Percentiles rank a stretch among this genome's conserved stretches.
Evolutionary conservation across 2,113 vertebrate species (phyloP).

Genomic region (Lota lota): DNA sequence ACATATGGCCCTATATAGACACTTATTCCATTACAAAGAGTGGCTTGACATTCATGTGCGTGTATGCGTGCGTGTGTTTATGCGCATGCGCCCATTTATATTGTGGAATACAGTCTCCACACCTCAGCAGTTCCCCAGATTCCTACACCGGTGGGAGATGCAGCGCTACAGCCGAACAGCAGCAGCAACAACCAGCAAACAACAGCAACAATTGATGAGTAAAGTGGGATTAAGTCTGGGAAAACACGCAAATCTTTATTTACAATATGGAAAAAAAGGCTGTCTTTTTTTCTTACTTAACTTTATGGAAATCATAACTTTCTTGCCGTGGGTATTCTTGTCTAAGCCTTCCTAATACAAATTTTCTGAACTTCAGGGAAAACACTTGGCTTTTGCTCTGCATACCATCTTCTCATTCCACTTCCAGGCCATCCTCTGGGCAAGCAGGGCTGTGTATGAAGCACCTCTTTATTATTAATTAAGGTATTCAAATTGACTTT

Average conservation of each 20-base stretch:
- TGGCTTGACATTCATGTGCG: slow-evolving; percentile 37
- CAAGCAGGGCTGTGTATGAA: slow-evolving; percentile 13
- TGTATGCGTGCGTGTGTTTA: slow-evolving; percentile 9
- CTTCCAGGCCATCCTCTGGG: slow-evolving; percentile 40
- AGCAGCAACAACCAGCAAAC: neutral
- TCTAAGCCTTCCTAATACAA: no score
- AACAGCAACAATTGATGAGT: slow-evolving; percentile 32
- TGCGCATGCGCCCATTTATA: neutral
- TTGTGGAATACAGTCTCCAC: slow-evolving; percentile 45
- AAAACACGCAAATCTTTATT: slow-evolving; percentile 26
- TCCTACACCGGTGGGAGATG: slow-evolving; percentile 15
- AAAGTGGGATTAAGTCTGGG: slow-evolving; percentile 34
- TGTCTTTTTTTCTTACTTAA: no score
- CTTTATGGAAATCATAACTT: no score
- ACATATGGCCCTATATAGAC: slow-evolving; percentile 39
- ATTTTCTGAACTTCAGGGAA: no score
- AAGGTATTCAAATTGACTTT: slow-evolving; percentile 55
- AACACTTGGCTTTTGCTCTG: no score
- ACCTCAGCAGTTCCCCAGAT: slow-evolving; percentile 53
- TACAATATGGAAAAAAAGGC: slow-evolving; percentile 11
- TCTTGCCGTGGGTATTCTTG: no score
- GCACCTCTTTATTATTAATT: slow-evolving; percentile 54
- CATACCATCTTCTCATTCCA: slow-evolving; percentile 12
- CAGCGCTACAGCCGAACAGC: neutral
- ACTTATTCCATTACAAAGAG: slow-evolving; percentile 53